Evolutionary conservation across 2,797 vertebrate genomes (phyloP).

Genomic region (Serranus cabrilla): DNA sequence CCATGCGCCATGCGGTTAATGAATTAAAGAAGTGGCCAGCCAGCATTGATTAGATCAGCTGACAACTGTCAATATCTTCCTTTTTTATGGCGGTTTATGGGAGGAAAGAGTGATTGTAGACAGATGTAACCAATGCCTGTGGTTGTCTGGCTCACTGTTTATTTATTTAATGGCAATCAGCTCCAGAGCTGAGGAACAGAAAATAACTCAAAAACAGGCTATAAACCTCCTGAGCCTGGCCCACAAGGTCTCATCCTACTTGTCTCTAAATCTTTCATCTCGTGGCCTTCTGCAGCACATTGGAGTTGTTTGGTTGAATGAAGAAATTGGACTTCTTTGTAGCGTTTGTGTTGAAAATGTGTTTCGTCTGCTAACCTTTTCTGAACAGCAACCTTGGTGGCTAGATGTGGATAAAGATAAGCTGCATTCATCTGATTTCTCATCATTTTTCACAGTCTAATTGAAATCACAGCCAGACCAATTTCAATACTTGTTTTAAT

Average conservation of each 20-base stretch:
- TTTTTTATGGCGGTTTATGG: constrained; percentile 45
- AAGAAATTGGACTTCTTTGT: background rate
- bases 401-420: background rate
- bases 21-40: constrained; percentile 76
- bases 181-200: constrained; percentile 18
- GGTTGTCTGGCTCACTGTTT: constrained; percentile 28
- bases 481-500: background rate
- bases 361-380: background rate
- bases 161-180: constrained; percentile 30
- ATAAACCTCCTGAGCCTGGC: background rate
- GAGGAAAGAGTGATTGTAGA: constrained; percentile 33
- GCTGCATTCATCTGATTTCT: background rate
- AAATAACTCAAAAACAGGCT: background rate
- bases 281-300: background rate
- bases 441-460: background rate
- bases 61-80: constrained; percentile 63
- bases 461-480: background rate
- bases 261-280: background rate
- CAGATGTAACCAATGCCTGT: constrained; percentile 24
- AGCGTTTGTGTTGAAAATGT: background rate
- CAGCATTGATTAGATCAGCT: constrained; percentile 70
- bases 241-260: background rate
- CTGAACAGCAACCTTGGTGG: background rate
- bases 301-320: background rate
- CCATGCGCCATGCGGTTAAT: constrained; percentile 58